A percentile compares a stretch with the other conserved stretches of the same genome.
Evolutionary conservation across 35 echinoderm and acorn worm genomes (phyloP).

Genomic region (Holothuria glaberrima): DNA sequence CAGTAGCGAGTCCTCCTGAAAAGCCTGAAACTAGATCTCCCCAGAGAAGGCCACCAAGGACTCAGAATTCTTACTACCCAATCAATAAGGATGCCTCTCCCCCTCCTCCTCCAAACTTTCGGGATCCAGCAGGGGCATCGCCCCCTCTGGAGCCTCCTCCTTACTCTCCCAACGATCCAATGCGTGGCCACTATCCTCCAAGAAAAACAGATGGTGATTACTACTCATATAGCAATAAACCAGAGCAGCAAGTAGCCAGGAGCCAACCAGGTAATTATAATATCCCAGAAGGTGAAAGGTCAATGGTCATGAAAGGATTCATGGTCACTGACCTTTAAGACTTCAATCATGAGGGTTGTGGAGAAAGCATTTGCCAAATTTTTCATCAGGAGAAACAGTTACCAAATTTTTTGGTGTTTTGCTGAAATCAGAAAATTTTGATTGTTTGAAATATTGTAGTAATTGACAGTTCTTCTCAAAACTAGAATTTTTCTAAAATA

Average conservation of each 20-base stretch:
- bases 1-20: slow-evolving; percentile 62
- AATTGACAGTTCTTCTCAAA: too few relatives aligned
- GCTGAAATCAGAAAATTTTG: too few relatives aligned
- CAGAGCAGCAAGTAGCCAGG: slow-evolving; percentile 46
- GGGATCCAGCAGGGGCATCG: slow-evolving; percentile 40
- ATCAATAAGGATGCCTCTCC: slow-evolving; percentile 11
- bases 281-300: not conserved
- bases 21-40: slow-evolving; percentile 59
- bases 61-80: slow-evolving; percentile 44
- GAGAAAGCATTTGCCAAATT: too few relatives aligned
- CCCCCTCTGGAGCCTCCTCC: slow-evolving; percentile 73
- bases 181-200: slow-evolving; percentile 39
- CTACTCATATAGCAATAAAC: slow-evolving; percentile 56
- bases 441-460: too few relatives aligned
- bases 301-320: slow-evolving; percentile 40
- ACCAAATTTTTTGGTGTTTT: too few relatives aligned
- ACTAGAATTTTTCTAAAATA: too few relatives aligned
- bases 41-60: slow-evolving; percentile 41
- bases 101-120: slow-evolving; percentile 8
- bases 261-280: slow-evolving; percentile 53
- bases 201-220: slow-evolving; percentile 32
- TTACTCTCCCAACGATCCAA: slow-evolving; percentile 86
- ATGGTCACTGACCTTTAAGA: slow-evolving; percentile 52
- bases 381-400: too few relatives aligned
- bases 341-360: too few relatives aligned